Evolutionary conservation across 92 coral and sea anemone species (phyloP).

Genomic region (Palythoa grandiflora): DNA sequence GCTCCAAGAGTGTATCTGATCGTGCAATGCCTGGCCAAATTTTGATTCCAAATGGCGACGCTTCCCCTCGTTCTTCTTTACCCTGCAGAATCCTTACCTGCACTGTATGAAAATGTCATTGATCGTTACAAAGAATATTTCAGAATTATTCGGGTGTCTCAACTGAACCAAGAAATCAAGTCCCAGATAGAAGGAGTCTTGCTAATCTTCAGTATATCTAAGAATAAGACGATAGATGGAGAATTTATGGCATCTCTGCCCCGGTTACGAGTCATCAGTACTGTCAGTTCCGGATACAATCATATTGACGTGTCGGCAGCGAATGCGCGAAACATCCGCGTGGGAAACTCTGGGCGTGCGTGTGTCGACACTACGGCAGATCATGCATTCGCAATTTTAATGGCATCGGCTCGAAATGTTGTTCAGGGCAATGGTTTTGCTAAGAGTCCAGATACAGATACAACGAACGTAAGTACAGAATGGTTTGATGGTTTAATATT

Average conservation of each 20-base stretch:
- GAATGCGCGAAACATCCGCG: conserved; percentile 69
- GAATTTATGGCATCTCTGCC: conserved; percentile 72
- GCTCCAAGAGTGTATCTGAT: no score
- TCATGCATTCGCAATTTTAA: conserved; percentile 70
- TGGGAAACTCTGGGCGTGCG: conserved; percentile 70
- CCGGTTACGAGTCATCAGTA: conserved; percentile 65
- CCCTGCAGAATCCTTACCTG: background rate
- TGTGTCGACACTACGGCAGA: conserved; percentile 72
- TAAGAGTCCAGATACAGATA: conserved; percentile 52
- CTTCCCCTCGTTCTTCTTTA: conserved; percentile 19
- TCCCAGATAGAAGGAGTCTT: conserved; percentile 13
- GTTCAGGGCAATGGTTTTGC: conserved; percentile 65
- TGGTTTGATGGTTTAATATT: background rate
- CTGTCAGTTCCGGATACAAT: conserved; percentile 61
- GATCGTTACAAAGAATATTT: background rate
- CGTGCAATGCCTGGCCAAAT: background rate
- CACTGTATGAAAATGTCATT: conserved; percentile 9
- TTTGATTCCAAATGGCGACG: conserved; percentile 9
- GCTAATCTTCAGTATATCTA: background rate
- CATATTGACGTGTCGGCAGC: conserved; percentile 78
- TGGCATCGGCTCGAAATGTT: conserved; percentile 87
- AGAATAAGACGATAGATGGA: background rate
- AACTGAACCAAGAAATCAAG: background rate
- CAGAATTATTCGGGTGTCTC: conserved; percentile 7
- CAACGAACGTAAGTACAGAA: conserved; percentile 34